Evolutionary conservation across 2,888 invertebrate genomes (phyloP), one percentile per base, ranked within the genome.

Genomic region (Camptogramma bilineatum): DNA sequence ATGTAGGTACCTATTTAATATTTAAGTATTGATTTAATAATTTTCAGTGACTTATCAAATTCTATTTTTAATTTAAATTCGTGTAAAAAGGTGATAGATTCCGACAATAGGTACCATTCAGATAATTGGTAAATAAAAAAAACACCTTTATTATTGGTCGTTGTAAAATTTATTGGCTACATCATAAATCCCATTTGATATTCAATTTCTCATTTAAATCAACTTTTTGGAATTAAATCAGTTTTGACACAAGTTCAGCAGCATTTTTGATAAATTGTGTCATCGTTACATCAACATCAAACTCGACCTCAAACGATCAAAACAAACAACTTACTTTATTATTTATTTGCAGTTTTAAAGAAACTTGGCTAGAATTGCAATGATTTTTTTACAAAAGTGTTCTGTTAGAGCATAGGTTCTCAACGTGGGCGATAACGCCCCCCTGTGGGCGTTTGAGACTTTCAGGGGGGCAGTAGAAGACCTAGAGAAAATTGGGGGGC

Each of bases 131-230:
- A 48, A 48, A 4, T 48, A 48, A 48, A 21, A 44, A 44, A 17
- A 39, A 39, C 39, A 44, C 44, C 24, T 48, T 21, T 48, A 52
- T 10, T 34, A 31, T 34, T n/a, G 13, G 19, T 16, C 7, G 13
- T 52, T 47, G 34, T 47, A 59, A 59, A 59, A n/a, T 52, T 59
- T 59, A 34, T 47, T 57, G 13, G 9, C 13, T 4, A 10, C 10
- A 52, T 52, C 47, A 47, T 59, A 59, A 59, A 59, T 52, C 19
- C 16, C 16, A 46, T 31, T 46, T 59, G 52, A 52, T 52, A 52
- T 59, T 52, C 52, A 59, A 59, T 52, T 39, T 52, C 4, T 13
- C 18, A 39, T 52, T 13, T 34, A 8, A 56, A 48, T 39, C 34
- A 56, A 7, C n/a, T 48, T 19, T 47, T 48, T 13, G 21, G 48